phyloP scores from a whole-genome alignment of 2,113 vertebrate genomes.

The Tragelaphus scriptus region DNA sequence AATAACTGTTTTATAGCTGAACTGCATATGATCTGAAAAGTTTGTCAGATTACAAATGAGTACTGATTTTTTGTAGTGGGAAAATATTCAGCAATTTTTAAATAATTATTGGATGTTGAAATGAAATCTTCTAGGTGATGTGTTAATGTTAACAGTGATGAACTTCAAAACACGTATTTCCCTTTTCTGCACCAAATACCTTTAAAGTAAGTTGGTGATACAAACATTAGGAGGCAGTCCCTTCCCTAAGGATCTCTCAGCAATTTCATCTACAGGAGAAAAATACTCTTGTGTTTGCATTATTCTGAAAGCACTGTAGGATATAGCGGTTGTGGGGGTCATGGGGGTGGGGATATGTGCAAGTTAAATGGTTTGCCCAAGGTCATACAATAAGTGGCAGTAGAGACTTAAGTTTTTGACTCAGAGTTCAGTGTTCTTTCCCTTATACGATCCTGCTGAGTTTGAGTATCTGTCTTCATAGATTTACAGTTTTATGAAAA shows the following conservation, averaged over 20 bases:
- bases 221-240: not conserved
- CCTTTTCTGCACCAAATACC: not conserved
- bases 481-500: not conserved
- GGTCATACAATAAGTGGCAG: not conserved
- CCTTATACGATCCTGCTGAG: not conserved
- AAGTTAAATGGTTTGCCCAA: not conserved
- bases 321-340: not conserved
- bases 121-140: not conserved
- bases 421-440: not conserved
- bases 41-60: not conserved
- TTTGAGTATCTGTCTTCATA: not conserved
- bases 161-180: not conserved
- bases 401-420: not conserved
- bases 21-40: not conserved
- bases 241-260: not conserved
- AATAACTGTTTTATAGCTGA: not conserved
- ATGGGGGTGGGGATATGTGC: fast-evolving
- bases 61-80: not conserved
- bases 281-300: not conserved
- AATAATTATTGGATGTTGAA: not conserved
- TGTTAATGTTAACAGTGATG: not conserved
- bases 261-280: not conserved
- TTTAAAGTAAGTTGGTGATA: not conserved
- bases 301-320: not conserved
- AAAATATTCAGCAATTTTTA: not conserved